Evolutionary conservation across 2,888 invertebrate species (phyloP).

Genomic region (Noctua janthe): DNA sequence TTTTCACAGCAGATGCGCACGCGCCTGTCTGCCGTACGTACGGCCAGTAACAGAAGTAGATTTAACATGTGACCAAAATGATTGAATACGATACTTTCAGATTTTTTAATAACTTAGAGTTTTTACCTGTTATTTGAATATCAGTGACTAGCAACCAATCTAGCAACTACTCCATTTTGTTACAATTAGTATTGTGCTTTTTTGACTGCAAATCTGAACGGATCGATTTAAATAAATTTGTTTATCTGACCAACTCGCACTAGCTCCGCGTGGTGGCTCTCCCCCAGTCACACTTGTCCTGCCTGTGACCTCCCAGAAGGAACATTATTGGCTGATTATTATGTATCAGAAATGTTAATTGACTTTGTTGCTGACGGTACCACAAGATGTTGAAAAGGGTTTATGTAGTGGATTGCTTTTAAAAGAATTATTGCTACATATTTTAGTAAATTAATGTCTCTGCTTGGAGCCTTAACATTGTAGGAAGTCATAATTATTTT

Average conservation of each 20-base stretch:
- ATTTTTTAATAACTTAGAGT: not conserved
- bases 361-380: not conserved
- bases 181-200: not conserved
- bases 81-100: not conserved
- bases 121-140: not conserved
- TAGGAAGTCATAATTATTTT: conserved; percentile 18
- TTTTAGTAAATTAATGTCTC: not conserved
- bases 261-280: not conserved
- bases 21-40: conserved; percentile 2
- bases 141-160: not conserved
- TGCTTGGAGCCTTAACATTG: not conserved
- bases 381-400: not conserved
- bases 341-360: not conserved
- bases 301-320: not conserved
- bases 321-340: not conserved
- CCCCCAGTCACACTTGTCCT: not conserved
- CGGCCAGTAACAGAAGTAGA: not conserved
- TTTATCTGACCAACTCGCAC: no score
- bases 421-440: not conserved
- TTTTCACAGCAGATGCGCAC: conserved; percentile 48
- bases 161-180: not conserved
- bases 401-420: not conserved
- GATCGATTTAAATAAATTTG: no score
- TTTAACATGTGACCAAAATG: not conserved
- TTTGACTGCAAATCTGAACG: not conserved